Percentiles rank a stretch among this genome's conserved stretches.
Conservation (phyloP, 2,888 invertebrate species). For the Camponotus fellah region DNA sequence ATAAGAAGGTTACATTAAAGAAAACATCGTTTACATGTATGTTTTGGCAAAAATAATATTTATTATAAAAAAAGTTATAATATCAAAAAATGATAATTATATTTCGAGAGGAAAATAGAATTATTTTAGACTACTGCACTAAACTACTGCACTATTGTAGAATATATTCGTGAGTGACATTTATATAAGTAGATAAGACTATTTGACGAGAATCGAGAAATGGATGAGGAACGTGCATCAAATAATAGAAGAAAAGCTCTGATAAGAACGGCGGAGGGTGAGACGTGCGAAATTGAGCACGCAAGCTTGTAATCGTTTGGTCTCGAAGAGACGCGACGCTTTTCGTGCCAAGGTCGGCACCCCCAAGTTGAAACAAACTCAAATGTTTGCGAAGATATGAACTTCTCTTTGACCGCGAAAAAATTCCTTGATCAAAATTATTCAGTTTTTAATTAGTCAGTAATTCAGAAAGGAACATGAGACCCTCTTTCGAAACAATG, state of each 20-base stretch:
- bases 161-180: slow-evolving; percentile 36
- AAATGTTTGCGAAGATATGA: not conserved
- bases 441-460: not conserved
- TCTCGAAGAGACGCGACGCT: slow-evolving; percentile 40
- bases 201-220: slow-evolving; percentile 29
- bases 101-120: not conserved
- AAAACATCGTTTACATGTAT: not conserved
- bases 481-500: not conserved
- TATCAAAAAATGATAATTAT: not conserved
- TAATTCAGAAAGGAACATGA: not conserved
- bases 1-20: not conserved
- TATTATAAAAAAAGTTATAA: not conserved
- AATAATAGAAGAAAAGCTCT: slow-evolving; percentile 31
- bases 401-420: not conserved
- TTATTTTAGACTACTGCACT: not conserved
- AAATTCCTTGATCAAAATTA: not conserved
- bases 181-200: slow-evolving; percentile 31
- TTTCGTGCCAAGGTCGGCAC: slow-evolving; percentile 59
- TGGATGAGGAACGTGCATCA: slow-evolving; percentile 28
- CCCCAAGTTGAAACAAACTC: slow-evolving; percentile 8
- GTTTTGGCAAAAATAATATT: not conserved
- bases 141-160: no score
- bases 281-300: slow-evolving; percentile 32
- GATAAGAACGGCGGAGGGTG: slow-evolving; percentile 34
- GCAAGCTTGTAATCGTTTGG: slow-evolving; percentile 47